These are phyloP conservation scores for Spatulosminthurus flaviceps DNA, from an alignment of 2,888 invertebrate species.

Conservation along the genomic window DNA sequence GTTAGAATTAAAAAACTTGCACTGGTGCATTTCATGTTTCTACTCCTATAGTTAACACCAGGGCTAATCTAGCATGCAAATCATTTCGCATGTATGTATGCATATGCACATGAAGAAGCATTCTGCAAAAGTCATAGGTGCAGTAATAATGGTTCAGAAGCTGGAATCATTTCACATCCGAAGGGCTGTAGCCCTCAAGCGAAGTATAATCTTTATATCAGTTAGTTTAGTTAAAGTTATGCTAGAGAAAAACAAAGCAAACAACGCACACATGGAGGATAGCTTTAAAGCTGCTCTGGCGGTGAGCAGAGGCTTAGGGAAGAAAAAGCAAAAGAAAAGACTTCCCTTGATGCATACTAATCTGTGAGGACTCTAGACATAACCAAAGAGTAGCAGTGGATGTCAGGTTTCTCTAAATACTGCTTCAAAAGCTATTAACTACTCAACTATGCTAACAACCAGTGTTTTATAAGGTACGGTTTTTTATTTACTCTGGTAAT, in stretches of 20 bases:
- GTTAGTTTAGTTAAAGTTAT: too few species aligned
- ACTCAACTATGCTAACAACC: conserved; percentile 2
- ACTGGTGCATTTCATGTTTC: too few species aligned
- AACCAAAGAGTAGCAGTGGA: conserved; percentile 7
- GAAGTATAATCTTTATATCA: too few species aligned
- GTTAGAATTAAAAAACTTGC: too few species aligned
- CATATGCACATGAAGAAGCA: too few species aligned
- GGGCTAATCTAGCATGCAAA: conserved; percentile 29
- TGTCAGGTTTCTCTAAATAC: conserved; percentile 11
- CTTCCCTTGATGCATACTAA: conserved; percentile 35
- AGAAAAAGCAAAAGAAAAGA: background rate
- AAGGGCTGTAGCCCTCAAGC: too few species aligned
- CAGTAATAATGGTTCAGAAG: too few species aligned
- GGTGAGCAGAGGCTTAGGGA: background rate
- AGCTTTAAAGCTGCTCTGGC: background rate
- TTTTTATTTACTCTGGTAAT: conserved; percentile 24
- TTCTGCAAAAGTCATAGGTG: too few species aligned
- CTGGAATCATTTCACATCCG: too few species aligned
- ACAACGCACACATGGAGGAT: too few species aligned
- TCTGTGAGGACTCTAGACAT: background rate
- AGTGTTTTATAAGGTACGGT: background rate
- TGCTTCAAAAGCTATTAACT: conserved; percentile 29
- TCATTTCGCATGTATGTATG: conserved; percentile 4
- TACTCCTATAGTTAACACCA: background rate
- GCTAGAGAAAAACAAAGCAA: too few species aligned